Base-by-base conservation (phyloP, 2,888 invertebrate genomes). In the Pseudoips prasinana region DNA sequence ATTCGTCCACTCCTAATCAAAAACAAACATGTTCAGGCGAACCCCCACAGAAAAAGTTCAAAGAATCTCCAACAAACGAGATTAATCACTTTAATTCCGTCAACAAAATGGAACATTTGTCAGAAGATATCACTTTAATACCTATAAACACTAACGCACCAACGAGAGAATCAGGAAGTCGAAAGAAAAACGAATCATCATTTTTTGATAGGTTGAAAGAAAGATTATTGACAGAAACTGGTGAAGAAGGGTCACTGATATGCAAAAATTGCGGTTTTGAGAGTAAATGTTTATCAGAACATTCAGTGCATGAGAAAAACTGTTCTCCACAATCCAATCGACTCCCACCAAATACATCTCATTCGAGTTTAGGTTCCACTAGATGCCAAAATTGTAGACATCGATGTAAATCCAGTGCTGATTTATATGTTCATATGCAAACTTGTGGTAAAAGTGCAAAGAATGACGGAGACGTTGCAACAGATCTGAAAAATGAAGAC, bases 371-470 rank as follows among this genome's bases (percentile, higher is more conserved):
- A 58, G 92, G 93, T 45, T 94, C 95, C 7, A 94, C 95, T 29
- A 91, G 96, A 38, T 96, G 96, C 71, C 95, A 95, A 75, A 93
- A 94, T 69, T 96, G 96, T 73, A 91, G 96, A 46, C 95, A 95
- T 72, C 91, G 96, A 41, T 96, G 96, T 77, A 96, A 96, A 81
- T 95, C 94, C 11, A 95, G 94, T 55, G 91, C 92, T 2, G 96
- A 96, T 79, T 88, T 96, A 27, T 88, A 92, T 45, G 84, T 92
- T 38, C 96, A 96, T 70, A 85, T 95, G 72, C 92, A 92, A 75
- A 92, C 91, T 20, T 96, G 96, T 66, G 78, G 80, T 4, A 92
- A 91, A 17, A 73, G 77, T 29, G 87, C 73, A 25, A 66, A 60
- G 29, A 59, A 58, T 33, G 83, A 83, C 31, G 52, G 79, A 33